Percentiles rank a stretch among this genome's conserved stretches.
These are phyloP conservation scores for Plemyria rubiginata DNA, from an alignment of 2,888 invertebrate species.

Conservation along the genomic window DNA sequence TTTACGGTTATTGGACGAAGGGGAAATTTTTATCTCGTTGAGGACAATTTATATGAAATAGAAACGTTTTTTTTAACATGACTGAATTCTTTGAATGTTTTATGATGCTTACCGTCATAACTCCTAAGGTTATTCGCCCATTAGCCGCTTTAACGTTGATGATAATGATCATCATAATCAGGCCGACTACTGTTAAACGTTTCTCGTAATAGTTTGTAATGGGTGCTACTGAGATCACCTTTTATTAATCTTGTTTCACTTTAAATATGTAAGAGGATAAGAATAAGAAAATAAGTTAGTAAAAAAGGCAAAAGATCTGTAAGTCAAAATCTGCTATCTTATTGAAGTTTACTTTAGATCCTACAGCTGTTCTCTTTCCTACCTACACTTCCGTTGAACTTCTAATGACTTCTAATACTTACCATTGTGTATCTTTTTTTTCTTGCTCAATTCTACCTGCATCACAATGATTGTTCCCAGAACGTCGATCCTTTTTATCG, in stretches of 20 bases:
- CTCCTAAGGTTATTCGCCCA: not conserved
- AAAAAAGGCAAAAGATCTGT: no score
- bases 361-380: slow-evolving; percentile 5
- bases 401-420: slow-evolving; percentile 40
- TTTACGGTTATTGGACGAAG: slow-evolving; percentile 19
- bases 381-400: slow-evolving; percentile 19
- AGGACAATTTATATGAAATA: slow-evolving; percentile 9
- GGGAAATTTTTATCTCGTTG: slow-evolving; percentile 10
- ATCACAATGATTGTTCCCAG: slow-evolving; percentile 53
- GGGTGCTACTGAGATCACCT: slow-evolving; percentile 2
- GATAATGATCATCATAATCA: slow-evolving; percentile 19
- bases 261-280: no score
- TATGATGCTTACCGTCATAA: slow-evolving; percentile 9
- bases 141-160: slow-evolving; percentile 8
- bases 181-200: not conserved
- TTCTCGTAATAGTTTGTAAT: slow-evolving; percentile 4
- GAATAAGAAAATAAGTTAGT: no score
- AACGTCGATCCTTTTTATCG: slow-evolving; percentile 49
- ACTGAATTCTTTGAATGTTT: slow-evolving; percentile 11
- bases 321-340: not conserved
- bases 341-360: not conserved
- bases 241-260: not conserved
- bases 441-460: slow-evolving; percentile 39
- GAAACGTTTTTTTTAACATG: slow-evolving; percentile 13
- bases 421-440: slow-evolving; percentile 38